phyloP scores from a whole-genome alignment of 1,140 invertebrate genomes.

The Tetragonula clypearis region DNA sequence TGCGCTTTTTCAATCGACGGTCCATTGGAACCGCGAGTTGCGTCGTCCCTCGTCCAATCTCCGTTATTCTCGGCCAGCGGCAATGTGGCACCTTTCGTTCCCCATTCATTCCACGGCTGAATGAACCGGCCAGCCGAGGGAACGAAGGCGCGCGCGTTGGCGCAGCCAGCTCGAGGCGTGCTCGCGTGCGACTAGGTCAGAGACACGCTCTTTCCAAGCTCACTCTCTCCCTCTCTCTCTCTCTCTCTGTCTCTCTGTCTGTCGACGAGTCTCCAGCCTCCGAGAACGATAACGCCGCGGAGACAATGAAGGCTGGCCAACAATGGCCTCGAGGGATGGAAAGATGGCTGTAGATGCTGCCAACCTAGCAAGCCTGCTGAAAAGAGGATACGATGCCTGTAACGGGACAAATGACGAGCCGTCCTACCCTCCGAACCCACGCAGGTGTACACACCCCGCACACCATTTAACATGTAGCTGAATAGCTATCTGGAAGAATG shows the following conservation, averaged over 20 bases:
- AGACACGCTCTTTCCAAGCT: slow-evolving; percentile 22
- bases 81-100: slow-evolving; percentile 51
- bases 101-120: slow-evolving; percentile 43
- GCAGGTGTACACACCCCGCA: slow-evolving; percentile 42
- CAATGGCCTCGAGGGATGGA: slow-evolving; percentile 62
- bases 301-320: slow-evolving; percentile 63
- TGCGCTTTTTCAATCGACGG: slow-evolving; percentile 44
- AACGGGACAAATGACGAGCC: slow-evolving; percentile 66
- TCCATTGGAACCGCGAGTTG: slow-evolving; percentile 17
- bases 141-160: slow-evolving; percentile 2
- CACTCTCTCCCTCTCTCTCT: too few species aligned
- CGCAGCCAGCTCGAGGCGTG: not conserved
- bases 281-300: slow-evolving; percentile 45
- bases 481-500: slow-evolving; percentile 71
- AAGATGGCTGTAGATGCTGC: slow-evolving; percentile 55
- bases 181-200: slow-evolving; percentile 37
- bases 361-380: slow-evolving; percentile 38
- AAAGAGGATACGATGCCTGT: slow-evolving; percentile 42
- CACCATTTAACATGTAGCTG: slow-evolving; percentile 71
- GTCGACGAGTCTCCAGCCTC: slow-evolving; percentile 5
- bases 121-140: slow-evolving; percentile 3
- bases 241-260: too few species aligned
- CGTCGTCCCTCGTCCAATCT: slow-evolving; percentile 37
- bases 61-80: slow-evolving; percentile 43
- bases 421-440: slow-evolving; percentile 39